Percentiles rank a stretch among this genome's conserved stretches.
Evolutionary conservation across 2,113 vertebrate genomes (phyloP).

Genomic region (Nycticryphes semicollaris): DNA sequence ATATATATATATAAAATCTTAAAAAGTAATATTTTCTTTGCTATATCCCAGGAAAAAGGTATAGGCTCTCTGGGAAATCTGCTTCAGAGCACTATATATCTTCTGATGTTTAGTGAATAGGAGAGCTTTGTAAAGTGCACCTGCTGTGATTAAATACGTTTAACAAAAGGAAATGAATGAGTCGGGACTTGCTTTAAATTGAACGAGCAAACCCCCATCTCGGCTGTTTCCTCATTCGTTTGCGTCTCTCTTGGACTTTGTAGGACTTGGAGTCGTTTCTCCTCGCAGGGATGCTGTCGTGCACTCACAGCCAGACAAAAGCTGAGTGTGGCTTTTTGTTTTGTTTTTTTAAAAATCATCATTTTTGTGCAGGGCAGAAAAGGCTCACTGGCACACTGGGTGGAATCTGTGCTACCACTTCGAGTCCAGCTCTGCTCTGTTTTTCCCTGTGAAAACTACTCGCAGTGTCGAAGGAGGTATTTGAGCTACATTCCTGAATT

Average conservation of each 20-base stretch:
- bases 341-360: not conserved
- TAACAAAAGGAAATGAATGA: not conserved
- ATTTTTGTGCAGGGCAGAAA: not conserved
- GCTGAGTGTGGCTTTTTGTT: not conserved
- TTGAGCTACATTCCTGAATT: not conserved
- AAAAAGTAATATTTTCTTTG: not conserved
- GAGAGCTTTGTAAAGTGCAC: constrained; percentile 10
- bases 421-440: not conserved
- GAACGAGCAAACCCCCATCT: not conserved
- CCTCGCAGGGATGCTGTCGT: not conserved
- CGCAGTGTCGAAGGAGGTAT: not conserved
- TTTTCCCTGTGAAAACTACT: not conserved
- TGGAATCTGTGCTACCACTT: not conserved
- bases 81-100: not conserved
- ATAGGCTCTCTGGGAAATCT: not conserved
- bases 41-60: not conserved
- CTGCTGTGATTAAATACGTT: constrained; percentile 39
- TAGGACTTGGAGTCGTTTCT: not conserved
- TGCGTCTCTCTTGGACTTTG: not conserved
- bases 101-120: not conserved
- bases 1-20: no score
- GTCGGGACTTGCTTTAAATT: not conserved
- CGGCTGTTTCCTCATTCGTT: not conserved
- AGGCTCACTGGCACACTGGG: rapidly evolving
- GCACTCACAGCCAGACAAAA: not conserved